Conservation (phyloP, 64 coral and sea anemone species). For the Cladopsammia gracilis region DNA sequence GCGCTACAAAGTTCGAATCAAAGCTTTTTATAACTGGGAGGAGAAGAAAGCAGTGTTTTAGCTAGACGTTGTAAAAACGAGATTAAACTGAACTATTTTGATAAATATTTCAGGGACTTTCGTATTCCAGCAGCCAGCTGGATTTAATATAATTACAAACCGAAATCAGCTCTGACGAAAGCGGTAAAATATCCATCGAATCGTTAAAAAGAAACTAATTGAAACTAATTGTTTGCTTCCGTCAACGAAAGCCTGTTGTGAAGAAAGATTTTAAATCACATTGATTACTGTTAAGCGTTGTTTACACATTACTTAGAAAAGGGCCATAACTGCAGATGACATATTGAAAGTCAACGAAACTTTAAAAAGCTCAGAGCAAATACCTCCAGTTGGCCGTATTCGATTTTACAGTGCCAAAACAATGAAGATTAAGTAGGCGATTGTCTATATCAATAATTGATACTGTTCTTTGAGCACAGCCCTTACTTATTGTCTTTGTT, state of each 20-base stretch:
- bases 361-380: not conserved
- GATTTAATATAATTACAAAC: not conserved
- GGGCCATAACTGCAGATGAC: too few relatives aligned
- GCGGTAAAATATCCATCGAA: not conserved
- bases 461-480: not conserved
- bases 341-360: not conserved
- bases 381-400: not conserved
- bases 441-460: constrained; percentile 30
- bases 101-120: constrained; percentile 8
- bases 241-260: not conserved
- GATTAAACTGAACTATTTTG: not conserved
- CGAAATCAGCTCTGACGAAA: not conserved
- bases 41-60: not conserved
- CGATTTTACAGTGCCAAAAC: not conserved
- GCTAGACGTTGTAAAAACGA: not conserved
- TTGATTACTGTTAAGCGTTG: not conserved
- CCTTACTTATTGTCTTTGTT: constrained; percentile 8
- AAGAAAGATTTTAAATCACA: not conserved
- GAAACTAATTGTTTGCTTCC: constrained; percentile 18
- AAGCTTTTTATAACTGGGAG: not conserved
- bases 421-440: not conserved
- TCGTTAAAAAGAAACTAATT: not conserved
- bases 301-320: not conserved
- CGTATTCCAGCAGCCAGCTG: not conserved
- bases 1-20: not conserved